Evolutionary conservation across 2,113 vertebrate species (phyloP), one percentile per base, ranked within the genome.

Genomic region (Oreochromis spilurus): DNA sequence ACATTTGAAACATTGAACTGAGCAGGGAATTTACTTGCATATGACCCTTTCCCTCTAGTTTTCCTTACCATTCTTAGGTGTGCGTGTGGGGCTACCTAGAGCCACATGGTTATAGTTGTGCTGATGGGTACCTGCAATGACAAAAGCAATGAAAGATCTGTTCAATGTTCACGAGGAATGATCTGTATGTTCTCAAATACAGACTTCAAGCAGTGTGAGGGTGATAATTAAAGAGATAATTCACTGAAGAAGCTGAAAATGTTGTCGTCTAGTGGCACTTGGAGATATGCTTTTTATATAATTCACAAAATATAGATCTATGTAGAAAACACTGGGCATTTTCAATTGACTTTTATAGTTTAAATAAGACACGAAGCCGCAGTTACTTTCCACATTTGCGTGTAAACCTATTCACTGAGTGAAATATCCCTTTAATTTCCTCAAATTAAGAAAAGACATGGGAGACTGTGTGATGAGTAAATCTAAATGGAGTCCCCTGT

Each of bases 101-200:
- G 97, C 97, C 95, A 97, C 97, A 95, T 98, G 98, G 95, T 98
- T 99, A 97, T 98, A 98, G 96, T 96, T 98, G 97, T 97, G 97
- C 87, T 98, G 98, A 94, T 98, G 98, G 94, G 97, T 97, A 97
- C 98, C 98, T 99, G 97, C 91, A 95, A 96, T 94, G 96, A 98
- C 97, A 95, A 95, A 95, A 95, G 93, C 94, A 97, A 93, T 89
- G 91, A 92, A 87, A 91, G 77, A 90, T 84, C 90, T 65, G 86
- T 93, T 96, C 80, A 95, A 88, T 86, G 86, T 86, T 87, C 78
- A 90, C 75, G 80, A 88, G 85, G 84, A 91, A 83, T 5, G 67
- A 40, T 82, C 85, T 86, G 89, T 31, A 88, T 90, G 57, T 55
- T 65, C 83, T 19, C 50, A 79, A 87, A 91, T 79, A 91, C 82